Percentiles rank a stretch among this genome's conserved stretches.
These are phyloP conservation scores for Tenthredo amoena DNA, from an alignment of 2,888 invertebrate genomes.

Conservation along the genomic window DNA sequence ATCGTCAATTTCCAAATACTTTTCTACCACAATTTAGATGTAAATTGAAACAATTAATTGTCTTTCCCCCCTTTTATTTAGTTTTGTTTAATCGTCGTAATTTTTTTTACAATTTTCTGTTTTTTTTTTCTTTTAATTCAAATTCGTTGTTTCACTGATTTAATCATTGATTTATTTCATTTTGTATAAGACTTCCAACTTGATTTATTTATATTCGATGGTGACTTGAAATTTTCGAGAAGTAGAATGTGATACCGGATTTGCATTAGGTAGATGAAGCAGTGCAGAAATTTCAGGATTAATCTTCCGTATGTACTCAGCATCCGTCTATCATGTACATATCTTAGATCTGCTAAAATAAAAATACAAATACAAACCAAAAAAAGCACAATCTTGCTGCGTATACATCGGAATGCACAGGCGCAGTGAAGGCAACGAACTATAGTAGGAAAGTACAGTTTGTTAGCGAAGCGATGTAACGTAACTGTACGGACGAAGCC, in stretches of 20 bases:
- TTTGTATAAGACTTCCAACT: not conserved
- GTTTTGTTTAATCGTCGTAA: not conserved
- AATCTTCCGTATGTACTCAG: not conserved
- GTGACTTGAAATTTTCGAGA: not conserved
- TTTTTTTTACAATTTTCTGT: not conserved
- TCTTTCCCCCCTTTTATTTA: not conserved
- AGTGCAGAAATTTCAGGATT: not conserved
- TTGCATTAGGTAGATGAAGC: not conserved
- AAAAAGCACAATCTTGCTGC: constrained; percentile 8
- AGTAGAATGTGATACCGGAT: not conserved
- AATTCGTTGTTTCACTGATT: not conserved
- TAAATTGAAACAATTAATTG: not conserved
- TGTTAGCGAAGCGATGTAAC: constrained; percentile 15
- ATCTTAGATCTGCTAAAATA: not conserved
- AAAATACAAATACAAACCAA: not conserved
- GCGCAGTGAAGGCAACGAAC: constrained; percentile 47
- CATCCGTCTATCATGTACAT: not conserved
- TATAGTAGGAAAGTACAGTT: constrained; percentile 44
- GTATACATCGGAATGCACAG: constrained; percentile 43
- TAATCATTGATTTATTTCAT: too few species aligned
- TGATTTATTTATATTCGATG: not conserved
- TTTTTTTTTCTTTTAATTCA: not conserved
- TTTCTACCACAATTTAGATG: not conserved
- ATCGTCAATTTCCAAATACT: not conserved
- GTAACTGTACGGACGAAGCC: constrained; percentile 15